Evolutionary conservation across 2,888 invertebrate genomes (phyloP), one percentile per base, ranked within the genome.

Genomic region (Agelastica alni): DNA sequence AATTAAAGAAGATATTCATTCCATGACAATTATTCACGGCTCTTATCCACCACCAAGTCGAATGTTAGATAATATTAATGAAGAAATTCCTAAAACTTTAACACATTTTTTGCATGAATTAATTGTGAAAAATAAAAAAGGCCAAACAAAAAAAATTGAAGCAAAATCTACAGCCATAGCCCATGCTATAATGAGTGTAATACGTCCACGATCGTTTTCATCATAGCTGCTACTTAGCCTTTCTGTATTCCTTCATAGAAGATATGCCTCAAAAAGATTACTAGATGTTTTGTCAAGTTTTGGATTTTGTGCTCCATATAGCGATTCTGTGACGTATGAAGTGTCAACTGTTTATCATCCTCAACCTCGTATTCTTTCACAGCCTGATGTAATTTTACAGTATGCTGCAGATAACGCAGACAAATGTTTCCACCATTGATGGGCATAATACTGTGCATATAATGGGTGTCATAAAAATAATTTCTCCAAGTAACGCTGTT

Each of bases 1-100:
- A 63, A 66, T 73, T 68, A 66, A 68, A 46, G 70, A 74, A 70
- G 73, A 75, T 59, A 74, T 74, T 41, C 59, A 68, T 66, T 61
- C 69, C 58, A 59, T 64, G 49, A 58, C 69, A 59, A 65, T 70
- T 63, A 68, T 71, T 63, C 72, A 64, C 20, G 64, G 69, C 46
- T 59, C 64, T 51, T 75, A 72, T 70, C 67, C 70, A 62, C 68
- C 71, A 63, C 67, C 71, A 18, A 67, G 56, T 67, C 63, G 69
- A 69, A 72, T 66, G 67, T 65, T 68, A 28, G 54, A 58, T 53
- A 30, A 60, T 58, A 46, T 58, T 51, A 62, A 67, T 47, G 32
- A 58, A 58, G 62, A 62, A 53, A 65, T 65, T 13, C 65, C 63
- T 30, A 56, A 73, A 66, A 66, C 71, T 53, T 67, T 70, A 65